Evolutionary conservation across 2,888 invertebrate species (phyloP).

Genomic region (Agonopterix arenella): DNA sequence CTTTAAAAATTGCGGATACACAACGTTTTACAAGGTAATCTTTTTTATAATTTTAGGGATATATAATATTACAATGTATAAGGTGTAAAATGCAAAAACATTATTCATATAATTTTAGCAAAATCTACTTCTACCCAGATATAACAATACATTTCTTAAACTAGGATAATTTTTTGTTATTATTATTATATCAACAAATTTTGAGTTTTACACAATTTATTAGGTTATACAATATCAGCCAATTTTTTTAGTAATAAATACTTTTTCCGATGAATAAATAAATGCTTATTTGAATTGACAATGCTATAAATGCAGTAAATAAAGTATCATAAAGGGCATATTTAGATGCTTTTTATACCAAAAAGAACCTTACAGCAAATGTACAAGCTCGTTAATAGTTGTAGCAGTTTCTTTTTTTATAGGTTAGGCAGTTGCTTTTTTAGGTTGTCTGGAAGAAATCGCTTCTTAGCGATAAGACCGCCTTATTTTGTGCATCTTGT

Average conservation of each 20-base stretch:
- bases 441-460: too few relatives aligned
- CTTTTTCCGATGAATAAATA: constrained; percentile 8
- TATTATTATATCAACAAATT: constrained; percentile 20
- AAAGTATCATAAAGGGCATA: too few relatives aligned
- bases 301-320: constrained; percentile 6
- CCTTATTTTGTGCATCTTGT: too few relatives aligned
- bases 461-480: too few relatives aligned
- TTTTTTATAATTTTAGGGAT: too few relatives aligned
- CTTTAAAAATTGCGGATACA: too few relatives aligned
- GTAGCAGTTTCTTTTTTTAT: too few relatives aligned
- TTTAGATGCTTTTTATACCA: too few relatives aligned
- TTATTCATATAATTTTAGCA: constrained; percentile 24
- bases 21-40: too few relatives aligned
- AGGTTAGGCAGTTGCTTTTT: too few relatives aligned
- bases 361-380: too few relatives aligned
- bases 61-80: constrained; percentile 3
- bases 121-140: constrained; percentile 26
- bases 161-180: constrained; percentile 16
- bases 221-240: constrained; percentile 23
- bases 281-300: constrained; percentile 28
- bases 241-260: constrained; percentile 18
- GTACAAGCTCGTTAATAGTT: too few relatives aligned
- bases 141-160: constrained; percentile 17
- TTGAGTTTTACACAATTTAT: constrained; percentile 22
- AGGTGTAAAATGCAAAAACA: constrained; percentile 9